Evolutionary conservation across 1,140 invertebrate species (phyloP).

Genomic region (Philotrypesis tridentata): DNA sequence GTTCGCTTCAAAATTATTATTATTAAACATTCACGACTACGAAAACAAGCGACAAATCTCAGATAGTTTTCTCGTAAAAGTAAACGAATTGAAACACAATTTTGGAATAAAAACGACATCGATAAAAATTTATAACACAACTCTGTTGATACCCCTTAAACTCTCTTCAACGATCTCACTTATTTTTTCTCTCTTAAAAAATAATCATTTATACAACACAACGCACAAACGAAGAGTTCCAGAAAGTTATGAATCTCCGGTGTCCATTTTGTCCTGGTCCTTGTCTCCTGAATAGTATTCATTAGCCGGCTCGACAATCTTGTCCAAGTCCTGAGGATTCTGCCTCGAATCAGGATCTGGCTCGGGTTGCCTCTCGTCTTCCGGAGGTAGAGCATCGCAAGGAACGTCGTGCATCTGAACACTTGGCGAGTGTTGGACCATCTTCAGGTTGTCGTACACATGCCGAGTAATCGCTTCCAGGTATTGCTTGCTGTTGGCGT

Average conservation of each 20-base stretch:
- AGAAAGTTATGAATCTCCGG: slow-evolving; percentile 57
- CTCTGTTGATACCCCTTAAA: background rate
- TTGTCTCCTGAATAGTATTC: slow-evolving; percentile 96
- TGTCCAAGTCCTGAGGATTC: slow-evolving; percentile 87
- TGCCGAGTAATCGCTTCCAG: slow-evolving; percentile 88
- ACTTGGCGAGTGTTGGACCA: slow-evolving; percentile 90
- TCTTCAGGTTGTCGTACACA: slow-evolving; percentile 90
- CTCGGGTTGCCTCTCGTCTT: slow-evolving; percentile 81
- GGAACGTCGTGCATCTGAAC: slow-evolving; percentile 96
- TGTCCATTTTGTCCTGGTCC: slow-evolving; percentile 81
- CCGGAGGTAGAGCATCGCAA: slow-evolving; percentile 81
- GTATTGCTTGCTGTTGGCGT: slow-evolving; percentile 94
- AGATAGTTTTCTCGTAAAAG: background rate
- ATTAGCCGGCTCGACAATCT: slow-evolving; percentile 89
- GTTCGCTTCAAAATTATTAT: background rate
- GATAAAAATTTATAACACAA: slow-evolving; percentile 43
- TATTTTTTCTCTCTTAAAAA: slow-evolving; percentile 16
- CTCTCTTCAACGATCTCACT: background rate
- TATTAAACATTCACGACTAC: background rate
- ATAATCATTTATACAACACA: slow-evolving; percentile 31
- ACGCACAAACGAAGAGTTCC: background rate
- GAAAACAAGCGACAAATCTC: background rate
- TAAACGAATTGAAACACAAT: slow-evolving; percentile 30
- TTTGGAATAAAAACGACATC: slow-evolving; percentile 8
- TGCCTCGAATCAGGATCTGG: slow-evolving; percentile 89